Evolutionary conservation across 2,113 vertebrate genomes (phyloP).

Genomic region (Pelvicachromis taeniatus): DNA sequence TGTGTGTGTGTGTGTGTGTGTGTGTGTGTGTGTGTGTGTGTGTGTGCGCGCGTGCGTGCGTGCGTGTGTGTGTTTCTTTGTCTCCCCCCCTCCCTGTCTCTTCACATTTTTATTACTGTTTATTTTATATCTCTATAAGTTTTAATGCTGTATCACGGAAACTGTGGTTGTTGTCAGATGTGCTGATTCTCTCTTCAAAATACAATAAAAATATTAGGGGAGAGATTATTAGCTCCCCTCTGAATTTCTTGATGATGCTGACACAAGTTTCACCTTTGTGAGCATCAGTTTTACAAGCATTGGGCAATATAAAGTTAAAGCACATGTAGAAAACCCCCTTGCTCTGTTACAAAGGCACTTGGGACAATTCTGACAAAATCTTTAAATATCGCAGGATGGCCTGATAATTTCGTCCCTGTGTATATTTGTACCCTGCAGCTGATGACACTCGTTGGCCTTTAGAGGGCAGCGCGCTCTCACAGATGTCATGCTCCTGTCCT

Average conservation of each 20-base stretch:
- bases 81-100: no score
- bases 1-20: no score
- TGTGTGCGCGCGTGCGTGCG: no score
- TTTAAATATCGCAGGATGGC: background rate
- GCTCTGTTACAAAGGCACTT: background rate
- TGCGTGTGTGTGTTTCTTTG: no score
- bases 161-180: no score
- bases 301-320: background rate
- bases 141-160: no score
- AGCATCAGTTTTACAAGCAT: fast-evolving
- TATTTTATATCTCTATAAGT: no score
- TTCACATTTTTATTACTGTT: no score
- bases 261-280: background rate
- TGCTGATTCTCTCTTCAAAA: background rate
- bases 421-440: background rate
- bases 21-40: no score
- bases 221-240: background rate
- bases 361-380: background rate
- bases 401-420: background rate
- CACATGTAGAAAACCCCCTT: fast-evolving
- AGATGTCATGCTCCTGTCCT: background rate
- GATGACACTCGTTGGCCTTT: background rate
- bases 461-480: conserved; percentile 32
- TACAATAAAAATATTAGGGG: fast-evolving
- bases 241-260: background rate